A percentile compares a stretch with the other conserved stretches of the same genome.
Evolutionary conservation across 92 coral and sea anemone species (phyloP).

Genomic region (Galaxea fascicularis): DNA sequence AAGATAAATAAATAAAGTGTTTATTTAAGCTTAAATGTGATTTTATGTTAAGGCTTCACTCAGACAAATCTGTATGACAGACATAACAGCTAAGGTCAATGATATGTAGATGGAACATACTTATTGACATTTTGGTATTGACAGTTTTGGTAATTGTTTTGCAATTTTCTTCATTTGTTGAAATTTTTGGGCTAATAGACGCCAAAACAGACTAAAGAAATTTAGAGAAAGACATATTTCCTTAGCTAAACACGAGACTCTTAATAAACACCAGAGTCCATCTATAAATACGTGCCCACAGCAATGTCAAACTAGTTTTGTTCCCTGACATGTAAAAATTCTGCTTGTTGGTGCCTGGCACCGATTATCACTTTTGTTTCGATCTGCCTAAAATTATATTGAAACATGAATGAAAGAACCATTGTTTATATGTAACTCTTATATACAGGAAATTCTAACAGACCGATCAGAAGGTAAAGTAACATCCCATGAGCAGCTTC

Average conservation of each 20-base stretch:
- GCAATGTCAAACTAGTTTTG: neutral
- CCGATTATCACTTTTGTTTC: neutral
- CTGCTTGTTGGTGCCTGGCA: neutral
- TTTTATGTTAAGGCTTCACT: too few species aligned
- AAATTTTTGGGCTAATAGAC: neutral
- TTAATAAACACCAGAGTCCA: neutral
- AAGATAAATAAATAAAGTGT: too few species aligned
- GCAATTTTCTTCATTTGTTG: neutral
- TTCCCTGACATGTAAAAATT: neutral
- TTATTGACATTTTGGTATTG: too few species aligned
- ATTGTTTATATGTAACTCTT: neutral
- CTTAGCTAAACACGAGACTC: neutral
- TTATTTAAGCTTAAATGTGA: too few species aligned
- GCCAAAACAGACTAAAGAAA: neutral
- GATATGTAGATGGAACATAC: too few species aligned
- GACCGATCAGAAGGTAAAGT: slow-evolving; percentile 12
- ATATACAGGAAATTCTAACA: slow-evolving; percentile 6
- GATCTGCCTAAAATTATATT: neutral
- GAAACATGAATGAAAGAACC: neutral
- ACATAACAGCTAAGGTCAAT: too few species aligned
- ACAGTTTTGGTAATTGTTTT: neutral
- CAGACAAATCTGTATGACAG: too few species aligned
- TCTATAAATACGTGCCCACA: neutral
- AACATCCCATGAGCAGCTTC: slow-evolving; percentile 1
- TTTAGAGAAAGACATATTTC: neutral